Conservation (phyloP, 2,113 vertebrate genomes). For the Alethe castanea region DNA sequence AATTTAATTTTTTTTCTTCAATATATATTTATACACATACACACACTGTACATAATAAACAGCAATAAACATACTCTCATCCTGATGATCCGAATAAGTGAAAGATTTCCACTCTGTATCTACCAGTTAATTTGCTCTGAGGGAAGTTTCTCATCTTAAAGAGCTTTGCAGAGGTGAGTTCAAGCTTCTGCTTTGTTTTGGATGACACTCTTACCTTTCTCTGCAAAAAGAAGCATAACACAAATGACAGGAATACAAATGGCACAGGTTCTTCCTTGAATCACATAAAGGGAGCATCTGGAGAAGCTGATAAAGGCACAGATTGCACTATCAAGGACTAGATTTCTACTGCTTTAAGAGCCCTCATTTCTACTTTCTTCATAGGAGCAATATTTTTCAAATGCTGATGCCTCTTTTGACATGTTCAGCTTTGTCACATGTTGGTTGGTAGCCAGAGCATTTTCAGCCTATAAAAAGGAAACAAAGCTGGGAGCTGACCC, state of each 20-base stretch:
- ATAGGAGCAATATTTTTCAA: neutral
- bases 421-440: neutral
- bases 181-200: neutral
- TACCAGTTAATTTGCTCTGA: neutral
- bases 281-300: neutral
- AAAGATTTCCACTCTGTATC: neutral
- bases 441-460: neutral
- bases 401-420: neutral
- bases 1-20: neutral
- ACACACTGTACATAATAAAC: fast-evolving
- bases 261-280: neutral
- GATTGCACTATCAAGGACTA: neutral
- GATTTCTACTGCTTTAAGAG: neutral
- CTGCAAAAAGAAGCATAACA: neutral
- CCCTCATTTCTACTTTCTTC: neutral
- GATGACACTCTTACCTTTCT: neutral
- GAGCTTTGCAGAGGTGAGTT: neutral
- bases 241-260: neutral
- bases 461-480: neutral
- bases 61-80: neutral
- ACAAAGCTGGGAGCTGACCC: neutral
- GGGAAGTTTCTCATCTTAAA: neutral
- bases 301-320: neutral
- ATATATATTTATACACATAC: neutral
- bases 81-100: neutral